Conservation (phyloP, 23 tunicate species). For the Oikopleura vanhoeffeni region DNA sequence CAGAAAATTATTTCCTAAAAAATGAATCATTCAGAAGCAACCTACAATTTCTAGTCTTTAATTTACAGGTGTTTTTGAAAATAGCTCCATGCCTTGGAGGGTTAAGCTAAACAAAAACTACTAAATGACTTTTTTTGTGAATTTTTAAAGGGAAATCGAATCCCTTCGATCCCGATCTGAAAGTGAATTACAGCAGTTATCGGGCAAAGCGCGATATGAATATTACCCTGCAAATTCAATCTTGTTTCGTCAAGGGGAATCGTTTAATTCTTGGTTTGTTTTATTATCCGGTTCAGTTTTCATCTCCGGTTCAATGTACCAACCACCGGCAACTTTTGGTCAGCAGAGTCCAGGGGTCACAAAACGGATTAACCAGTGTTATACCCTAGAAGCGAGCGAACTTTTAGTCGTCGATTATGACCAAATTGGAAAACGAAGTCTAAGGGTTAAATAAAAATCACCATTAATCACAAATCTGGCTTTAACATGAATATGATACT, state of each 20-base stretch:
- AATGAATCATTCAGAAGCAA: no score
- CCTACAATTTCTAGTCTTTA: no score
- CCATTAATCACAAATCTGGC: no score
- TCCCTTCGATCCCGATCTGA: not conserved
- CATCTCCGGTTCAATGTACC: conserved; percentile 59
- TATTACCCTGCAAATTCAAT: conserved; percentile 3
- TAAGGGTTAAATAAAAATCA: no score
- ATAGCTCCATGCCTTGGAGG: no score
- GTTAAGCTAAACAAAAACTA: no score
- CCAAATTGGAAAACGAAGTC: not conserved
- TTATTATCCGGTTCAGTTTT: conserved; percentile 75
- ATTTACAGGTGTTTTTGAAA: no score
- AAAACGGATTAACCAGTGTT: not conserved
- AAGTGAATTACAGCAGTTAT: not conserved
- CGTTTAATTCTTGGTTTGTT: conserved; percentile 65
- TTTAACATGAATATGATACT: no score
- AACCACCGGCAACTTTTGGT: conserved; percentile 40
- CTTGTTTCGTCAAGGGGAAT: conserved; percentile 27
- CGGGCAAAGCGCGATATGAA: conserved; percentile 11
- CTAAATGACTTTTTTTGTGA: no score
- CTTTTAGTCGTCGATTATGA: not conserved
- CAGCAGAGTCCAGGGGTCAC: not conserved
- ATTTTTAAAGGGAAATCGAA: not conserved
- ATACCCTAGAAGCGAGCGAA: not conserved
- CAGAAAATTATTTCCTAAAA: no score